Evolutionary conservation across 2,888 invertebrate species (phyloP).

Genomic region (Rhimphoctona megacephalus): DNA sequence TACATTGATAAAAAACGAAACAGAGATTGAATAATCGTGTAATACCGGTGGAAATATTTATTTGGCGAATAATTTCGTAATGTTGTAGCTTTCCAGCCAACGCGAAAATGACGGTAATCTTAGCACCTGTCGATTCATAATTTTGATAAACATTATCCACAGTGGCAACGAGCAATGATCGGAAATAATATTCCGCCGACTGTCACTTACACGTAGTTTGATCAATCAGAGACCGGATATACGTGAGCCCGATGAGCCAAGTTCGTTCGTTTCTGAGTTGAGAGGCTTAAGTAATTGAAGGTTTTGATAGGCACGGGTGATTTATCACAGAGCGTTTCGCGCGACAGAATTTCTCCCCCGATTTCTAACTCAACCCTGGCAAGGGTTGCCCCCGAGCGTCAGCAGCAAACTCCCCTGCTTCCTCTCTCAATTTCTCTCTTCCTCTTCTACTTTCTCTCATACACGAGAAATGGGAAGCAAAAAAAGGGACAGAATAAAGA

Average conservation of each 20-base stretch:
- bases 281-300: conserved; percentile 77
- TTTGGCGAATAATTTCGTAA: background rate
- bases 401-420: conserved; percentile 31
- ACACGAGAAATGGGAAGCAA: conserved; percentile 7
- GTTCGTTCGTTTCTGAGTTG: conserved; percentile 59
- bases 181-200: conserved; percentile 35
- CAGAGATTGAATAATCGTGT: background rate
- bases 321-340: conserved; percentile 75
- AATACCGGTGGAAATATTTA: background rate
- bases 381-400: conserved; percentile 56
- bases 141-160: conserved; percentile 13
- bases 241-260: conserved; percentile 49
- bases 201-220: conserved; percentile 1
- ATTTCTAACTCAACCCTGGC: conserved; percentile 40
- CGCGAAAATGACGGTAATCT: background rate
- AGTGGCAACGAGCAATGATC: conserved; percentile 1
- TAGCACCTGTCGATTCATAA: conserved; percentile 32
- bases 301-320: conserved; percentile 73
- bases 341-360: conserved; percentile 47
- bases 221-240: conserved; percentile 35
- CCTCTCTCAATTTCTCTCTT: background rate
- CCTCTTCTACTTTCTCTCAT: background rate
- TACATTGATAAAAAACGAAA: background rate
- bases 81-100: background rate
- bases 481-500: conserved; percentile 5